A percentile compares a stretch with the other conserved stretches of the same genome.
These are phyloP conservation scores for Brachionichthys hirsutus DNA, from an alignment of 2,113 vertebrate species.

Conservation along the genomic window DNA sequence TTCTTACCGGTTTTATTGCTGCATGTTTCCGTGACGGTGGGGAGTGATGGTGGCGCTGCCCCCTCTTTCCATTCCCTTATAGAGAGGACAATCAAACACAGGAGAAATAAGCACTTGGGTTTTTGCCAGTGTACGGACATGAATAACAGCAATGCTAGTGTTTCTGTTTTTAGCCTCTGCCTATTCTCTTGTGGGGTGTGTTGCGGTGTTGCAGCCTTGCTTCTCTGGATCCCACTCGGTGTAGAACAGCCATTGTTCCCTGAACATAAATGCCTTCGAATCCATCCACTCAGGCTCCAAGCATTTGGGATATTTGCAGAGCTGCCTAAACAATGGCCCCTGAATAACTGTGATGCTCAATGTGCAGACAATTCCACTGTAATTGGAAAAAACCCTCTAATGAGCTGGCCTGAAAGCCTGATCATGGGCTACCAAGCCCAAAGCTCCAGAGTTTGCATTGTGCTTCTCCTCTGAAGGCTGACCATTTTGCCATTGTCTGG, in stretches of 20 bases:
- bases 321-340: slow-evolving; percentile 44
- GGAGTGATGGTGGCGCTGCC: neutral
- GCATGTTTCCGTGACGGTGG: neutral
- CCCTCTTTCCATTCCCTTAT: neutral
- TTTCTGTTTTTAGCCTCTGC: slow-evolving; percentile 26
- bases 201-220: slow-evolving; percentile 22
- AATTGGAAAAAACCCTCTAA: slow-evolving; percentile 58
- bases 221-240: slow-evolving; percentile 31
- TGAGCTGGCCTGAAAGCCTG: slow-evolving; percentile 44
- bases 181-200: slow-evolving; percentile 27
- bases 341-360: slow-evolving; percentile 40
- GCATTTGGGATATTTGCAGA: slow-evolving; percentile 37
- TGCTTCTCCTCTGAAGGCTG: slow-evolving; percentile 33
- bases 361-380: slow-evolving; percentile 36
- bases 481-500: slow-evolving; percentile 24
- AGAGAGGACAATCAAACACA: slow-evolving; percentile 13
- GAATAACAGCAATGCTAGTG: neutral
- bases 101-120: slow-evolving; percentile 2
- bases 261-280: slow-evolving; percentile 28
- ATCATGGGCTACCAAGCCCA: slow-evolving; percentile 33
- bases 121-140: slow-evolving; percentile 19
- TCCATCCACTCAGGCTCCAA: slow-evolving; percentile 28
- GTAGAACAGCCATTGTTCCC: slow-evolving; percentile 52
- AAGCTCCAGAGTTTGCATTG: slow-evolving; percentile 39
- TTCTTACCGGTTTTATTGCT: slow-evolving; percentile 8